Percentiles rank a stretch among this genome's conserved stretches.
Evolutionary conservation across 2,888 invertebrate species (phyloP).

Genomic region (Agrotis clavis): DNA sequence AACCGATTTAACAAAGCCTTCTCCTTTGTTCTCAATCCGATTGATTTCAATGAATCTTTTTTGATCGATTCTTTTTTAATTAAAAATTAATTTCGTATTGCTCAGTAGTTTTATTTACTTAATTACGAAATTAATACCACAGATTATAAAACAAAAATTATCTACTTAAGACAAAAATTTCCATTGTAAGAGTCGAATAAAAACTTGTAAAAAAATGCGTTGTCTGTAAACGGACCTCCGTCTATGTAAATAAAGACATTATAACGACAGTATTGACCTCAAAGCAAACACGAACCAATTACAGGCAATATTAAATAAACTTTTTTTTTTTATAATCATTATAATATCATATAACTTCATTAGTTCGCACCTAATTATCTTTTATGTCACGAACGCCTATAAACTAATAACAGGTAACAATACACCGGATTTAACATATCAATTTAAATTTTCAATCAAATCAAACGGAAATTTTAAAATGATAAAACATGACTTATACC

Average conservation of each 20-base stretch:
- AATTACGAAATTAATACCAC: no score
- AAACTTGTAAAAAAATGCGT: no score
- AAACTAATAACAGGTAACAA: conserved; percentile 65
- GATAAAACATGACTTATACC: conserved; percentile 48
- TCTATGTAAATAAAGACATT: background rate
- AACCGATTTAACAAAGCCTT: no score
- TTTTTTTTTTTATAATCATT: conserved; percentile 9
- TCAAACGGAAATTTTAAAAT: conserved; percentile 47
- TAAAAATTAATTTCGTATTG: no score
- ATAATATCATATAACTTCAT: conserved; percentile 38
- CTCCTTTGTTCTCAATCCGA: no score
- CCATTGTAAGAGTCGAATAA: background rate
- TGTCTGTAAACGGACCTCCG: conserved; percentile 19
- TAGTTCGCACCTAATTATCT: conserved; percentile 54
- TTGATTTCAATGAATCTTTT: no score
- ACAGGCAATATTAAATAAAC: conserved; percentile 3
- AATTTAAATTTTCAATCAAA: conserved; percentile 63
- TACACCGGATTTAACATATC: conserved; percentile 63
- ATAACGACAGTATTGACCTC: conserved; percentile 14
- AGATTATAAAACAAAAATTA: no score
- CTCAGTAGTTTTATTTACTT: no score
- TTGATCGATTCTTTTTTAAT: no score
- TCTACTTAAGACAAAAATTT: no score
- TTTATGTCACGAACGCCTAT: conserved; percentile 31
- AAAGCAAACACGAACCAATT: conserved; percentile 28